Conservation (phyloP, 2,113 vertebrate genomes). For the Arizona elegans region DNA sequence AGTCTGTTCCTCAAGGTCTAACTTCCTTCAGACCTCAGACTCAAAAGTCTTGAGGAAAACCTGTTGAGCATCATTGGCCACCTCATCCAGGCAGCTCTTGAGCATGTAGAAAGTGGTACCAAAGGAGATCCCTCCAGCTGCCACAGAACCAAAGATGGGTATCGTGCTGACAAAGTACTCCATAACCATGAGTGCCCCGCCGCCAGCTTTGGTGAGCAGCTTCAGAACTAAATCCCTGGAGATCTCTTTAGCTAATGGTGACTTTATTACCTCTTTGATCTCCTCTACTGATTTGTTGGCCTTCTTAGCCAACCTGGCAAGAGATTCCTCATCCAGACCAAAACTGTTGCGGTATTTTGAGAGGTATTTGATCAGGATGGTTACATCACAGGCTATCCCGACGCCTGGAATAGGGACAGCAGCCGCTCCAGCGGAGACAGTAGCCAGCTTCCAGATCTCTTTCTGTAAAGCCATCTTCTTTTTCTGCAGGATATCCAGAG, state of each 20-base stretch:
- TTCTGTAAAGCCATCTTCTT: conserved; percentile 63
- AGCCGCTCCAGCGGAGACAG: conserved; percentile 54
- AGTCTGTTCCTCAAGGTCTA: no score
- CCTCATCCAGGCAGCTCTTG: conserved; percentile 56
- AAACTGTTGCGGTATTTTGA: conserved; percentile 56
- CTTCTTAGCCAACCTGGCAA: conserved; percentile 59
- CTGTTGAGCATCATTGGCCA: conserved; percentile 60
- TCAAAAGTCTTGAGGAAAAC: conserved; percentile 65
- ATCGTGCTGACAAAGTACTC: conserved; percentile 54
- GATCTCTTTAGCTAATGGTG: conserved; percentile 55
- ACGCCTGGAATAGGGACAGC: conserved; percentile 56
- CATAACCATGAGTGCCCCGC: conserved; percentile 28
- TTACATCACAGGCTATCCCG: conserved; percentile 58
- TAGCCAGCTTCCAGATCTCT: conserved; percentile 61
- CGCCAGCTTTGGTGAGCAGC: conserved; percentile 49
- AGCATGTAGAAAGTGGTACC: conserved; percentile 60
- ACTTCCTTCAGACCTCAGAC: conserved; percentile 21
- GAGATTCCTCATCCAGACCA: conserved; percentile 61
- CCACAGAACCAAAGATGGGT: conserved; percentile 62
- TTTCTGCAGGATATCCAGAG: conserved; percentile 54
- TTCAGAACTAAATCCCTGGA: conserved; percentile 47
- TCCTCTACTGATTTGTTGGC: conserved; percentile 64
- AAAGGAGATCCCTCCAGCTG: conserved; percentile 62
- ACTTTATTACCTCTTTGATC: conserved; percentile 60
- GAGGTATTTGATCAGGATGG: conserved; percentile 51